These are phyloP conservation scores for Ormia ochracea DNA, from an alignment of 2,888 invertebrate species.

Conservation along the genomic window DNA sequence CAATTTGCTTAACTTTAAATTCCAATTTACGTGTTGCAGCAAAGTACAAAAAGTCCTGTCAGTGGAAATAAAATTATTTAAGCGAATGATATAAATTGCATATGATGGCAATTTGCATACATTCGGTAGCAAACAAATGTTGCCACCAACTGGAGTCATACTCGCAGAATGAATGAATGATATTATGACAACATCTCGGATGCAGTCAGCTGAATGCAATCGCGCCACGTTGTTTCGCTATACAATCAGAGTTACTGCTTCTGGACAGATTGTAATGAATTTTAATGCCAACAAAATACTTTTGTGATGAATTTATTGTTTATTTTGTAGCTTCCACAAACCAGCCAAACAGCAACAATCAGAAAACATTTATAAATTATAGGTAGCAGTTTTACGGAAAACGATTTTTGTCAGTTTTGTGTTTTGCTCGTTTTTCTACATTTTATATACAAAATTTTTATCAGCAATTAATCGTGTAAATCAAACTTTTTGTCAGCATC, in stretches of 20 bases:
- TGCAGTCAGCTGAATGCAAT: slow-evolving; percentile 33
- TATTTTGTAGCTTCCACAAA: slow-evolving; percentile 17
- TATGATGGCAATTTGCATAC: slow-evolving; percentile 50
- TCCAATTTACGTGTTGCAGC: slow-evolving; percentile 10
- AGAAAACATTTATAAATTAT: slow-evolving; percentile 24
- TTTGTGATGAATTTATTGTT: slow-evolving; percentile 52
- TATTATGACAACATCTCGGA: slow-evolving; percentile 24
- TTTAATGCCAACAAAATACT: slow-evolving; percentile 34
- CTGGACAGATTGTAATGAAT: slow-evolving; percentile 31
- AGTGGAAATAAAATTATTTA: slow-evolving; percentile 42
- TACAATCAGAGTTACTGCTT: slow-evolving; percentile 3
- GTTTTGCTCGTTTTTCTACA: background rate
- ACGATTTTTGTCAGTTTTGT: slow-evolving; percentile 3
- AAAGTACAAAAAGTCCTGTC: slow-evolving; percentile 38
- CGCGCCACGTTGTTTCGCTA: background rate
- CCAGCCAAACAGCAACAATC: slow-evolving; percentile 17
- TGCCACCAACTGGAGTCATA: slow-evolving; percentile 36
- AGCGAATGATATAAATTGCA: slow-evolving; percentile 43
- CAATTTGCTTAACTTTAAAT: slow-evolving; percentile 37
- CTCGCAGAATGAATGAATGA: slow-evolving; percentile 8
- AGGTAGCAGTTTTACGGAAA: slow-evolving; percentile 25
- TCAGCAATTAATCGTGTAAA: slow-evolving; percentile 76
- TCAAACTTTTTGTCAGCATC: slow-evolving; percentile 75
- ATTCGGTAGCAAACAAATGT: slow-evolving; percentile 55
- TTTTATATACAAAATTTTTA: slow-evolving; percentile 65